Percentiles rank a stretch among this genome's conserved stretches.
These are phyloP conservation scores for Syngnathus typhle DNA, from an alignment of 2,113 vertebrate genomes.

Conservation along the genomic window DNA sequence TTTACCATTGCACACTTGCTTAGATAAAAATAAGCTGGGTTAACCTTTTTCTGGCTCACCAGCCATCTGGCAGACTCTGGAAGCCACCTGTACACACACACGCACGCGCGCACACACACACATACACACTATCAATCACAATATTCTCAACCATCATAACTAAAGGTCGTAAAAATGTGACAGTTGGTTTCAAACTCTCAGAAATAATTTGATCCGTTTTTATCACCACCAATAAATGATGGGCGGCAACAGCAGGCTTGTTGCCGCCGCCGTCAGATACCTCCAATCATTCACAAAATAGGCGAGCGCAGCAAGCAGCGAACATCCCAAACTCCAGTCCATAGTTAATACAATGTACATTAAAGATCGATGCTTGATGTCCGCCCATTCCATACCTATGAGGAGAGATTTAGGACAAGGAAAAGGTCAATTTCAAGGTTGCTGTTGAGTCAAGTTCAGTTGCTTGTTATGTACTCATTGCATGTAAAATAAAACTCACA, in stretches of 20 bases:
- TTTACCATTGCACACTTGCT: conserved; percentile 73
- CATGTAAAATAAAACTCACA: conserved; percentile 42
- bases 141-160: neutral
- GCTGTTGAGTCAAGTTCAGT: neutral
- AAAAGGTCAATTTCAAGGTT: neutral
- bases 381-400: conserved; percentile 63
- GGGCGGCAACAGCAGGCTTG: conserved; percentile 42
- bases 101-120: too few relatives aligned
- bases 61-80: conserved; percentile 85
- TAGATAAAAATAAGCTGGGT: conserved; percentile 72
- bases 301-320: conserved; percentile 44
- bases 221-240: conserved; percentile 60
- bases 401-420: neutral
- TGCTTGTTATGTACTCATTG: too few relatives aligned
- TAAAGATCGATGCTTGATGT: conserved; percentile 54
- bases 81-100: conserved; percentile 71
- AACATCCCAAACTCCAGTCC: conserved; percentile 46
- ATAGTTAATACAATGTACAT: conserved; percentile 49
- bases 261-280: conserved; percentile 31
- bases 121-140: neutral
- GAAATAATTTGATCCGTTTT: neutral
- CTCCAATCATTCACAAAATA: conserved; percentile 65
- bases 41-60: conserved; percentile 71
- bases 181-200: neutral
- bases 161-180: too few relatives aligned